These are phyloP conservation scores for Drosophila parthenogenetica DNA, from an alignment of 2,888 invertebrate species.

Conservation along the genomic window DNA sequence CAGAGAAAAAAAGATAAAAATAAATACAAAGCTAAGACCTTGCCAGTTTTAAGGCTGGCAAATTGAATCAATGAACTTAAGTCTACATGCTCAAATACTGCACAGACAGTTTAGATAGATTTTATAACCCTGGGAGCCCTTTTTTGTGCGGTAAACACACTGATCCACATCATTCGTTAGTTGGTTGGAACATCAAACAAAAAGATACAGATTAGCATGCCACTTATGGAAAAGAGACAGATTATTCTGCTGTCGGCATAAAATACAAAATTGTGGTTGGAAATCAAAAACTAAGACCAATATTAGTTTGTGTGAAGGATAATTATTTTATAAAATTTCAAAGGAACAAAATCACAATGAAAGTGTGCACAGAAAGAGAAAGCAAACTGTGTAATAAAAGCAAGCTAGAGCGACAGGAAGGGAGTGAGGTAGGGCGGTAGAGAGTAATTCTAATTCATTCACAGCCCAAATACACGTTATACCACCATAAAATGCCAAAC, in stretches of 20 bases:
- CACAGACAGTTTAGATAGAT: not conserved
- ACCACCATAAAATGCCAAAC: constrained; percentile 10
- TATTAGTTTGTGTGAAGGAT: constrained; percentile 39
- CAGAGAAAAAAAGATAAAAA: constrained; percentile 8
- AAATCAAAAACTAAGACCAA: constrained; percentile 18
- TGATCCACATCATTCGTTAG: not conserved
- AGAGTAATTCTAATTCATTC: constrained; percentile 40
- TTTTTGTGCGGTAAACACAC: not conserved
- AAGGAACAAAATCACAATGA: constrained; percentile 20
- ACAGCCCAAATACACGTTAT: constrained; percentile 41
- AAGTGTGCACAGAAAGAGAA: constrained; percentile 8
- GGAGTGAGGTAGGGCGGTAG: not conserved
- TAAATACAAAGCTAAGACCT: constrained; percentile 1
- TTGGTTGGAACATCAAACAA: not conserved
- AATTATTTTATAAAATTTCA: constrained; percentile 60
- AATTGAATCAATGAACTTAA: not conserved
- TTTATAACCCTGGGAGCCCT: not conserved
- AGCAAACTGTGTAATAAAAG: constrained; percentile 11
- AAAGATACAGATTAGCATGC: constrained; percentile 2
- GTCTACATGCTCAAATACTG: not conserved
- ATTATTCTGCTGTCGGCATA: not conserved
- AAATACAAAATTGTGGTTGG: not conserved
- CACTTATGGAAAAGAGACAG: not conserved
- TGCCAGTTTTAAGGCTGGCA: constrained; percentile 7
- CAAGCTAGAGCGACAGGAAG: not conserved